Base-by-base conservation (phyloP, 2,797 vertebrate species). In the Xiphophorus birchmanni region DNA sequence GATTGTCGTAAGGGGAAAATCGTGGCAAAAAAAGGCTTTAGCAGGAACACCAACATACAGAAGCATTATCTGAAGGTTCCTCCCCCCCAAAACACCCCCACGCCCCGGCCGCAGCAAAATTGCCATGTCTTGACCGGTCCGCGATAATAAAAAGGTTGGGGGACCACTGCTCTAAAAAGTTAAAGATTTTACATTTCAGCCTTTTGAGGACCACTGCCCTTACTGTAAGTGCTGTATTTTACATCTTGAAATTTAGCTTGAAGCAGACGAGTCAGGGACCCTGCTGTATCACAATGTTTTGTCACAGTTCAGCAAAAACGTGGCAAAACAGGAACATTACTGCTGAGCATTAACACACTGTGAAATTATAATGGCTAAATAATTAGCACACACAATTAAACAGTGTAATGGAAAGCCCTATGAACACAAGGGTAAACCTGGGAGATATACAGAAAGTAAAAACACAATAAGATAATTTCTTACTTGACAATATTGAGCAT, bases 311-410 rank as follows among this genome's bases (percentile, higher is more conserved):
- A 71, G 29, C 40, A 74, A 83, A 87, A 88, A 88, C 84, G 88
- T 88, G 71, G 76, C 81, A 85, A 89, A 88, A 86, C 85, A 84
- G 80, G 56, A 80, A 88, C 82, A 85, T 89, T 80, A 71, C 29
- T 11, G 13, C 10, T 29, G 90, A 91, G 91, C 82, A 81, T 79
- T 81, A 89, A 74, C 88, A 87, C 73, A 80, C 89, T 93, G 90
- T 90, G 88, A 92, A 91, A 91, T 92, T 83, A 92, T 89, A 88
- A 91, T 89, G 83, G 88, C 85, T 81, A 93, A 92, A 93, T 89
- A 92, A 94, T 94, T 93, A 94, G 78, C 83, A 88, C n/a, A 80
- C 84, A n/a, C 93, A 91, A 92, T 90, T 93, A 92, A 86, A 84
- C 81, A 77, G 71, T 63, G 42, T 71, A 76, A 80, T 71, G 48